A percentile compares a stretch with the other conserved stretches of the same genome.
These are phyloP conservation scores for Myotis daubentonii DNA, from an alignment of 2,797 vertebrate genomes.

Conservation along the genomic window DNA sequence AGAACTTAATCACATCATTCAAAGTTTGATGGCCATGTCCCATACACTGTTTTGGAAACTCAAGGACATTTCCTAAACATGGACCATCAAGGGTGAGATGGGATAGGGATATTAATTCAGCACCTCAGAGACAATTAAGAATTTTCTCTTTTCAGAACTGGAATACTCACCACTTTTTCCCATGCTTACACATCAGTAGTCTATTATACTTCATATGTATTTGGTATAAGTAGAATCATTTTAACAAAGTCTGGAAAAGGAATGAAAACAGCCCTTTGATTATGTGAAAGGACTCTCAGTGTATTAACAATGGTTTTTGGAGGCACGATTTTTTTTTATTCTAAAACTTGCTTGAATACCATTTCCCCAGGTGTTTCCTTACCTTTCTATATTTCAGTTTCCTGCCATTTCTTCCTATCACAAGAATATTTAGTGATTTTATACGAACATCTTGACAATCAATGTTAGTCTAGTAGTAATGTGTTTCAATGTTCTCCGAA, in stretches of 20 bases:
- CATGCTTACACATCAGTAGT: not conserved
- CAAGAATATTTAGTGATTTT: conserved; percentile 42
- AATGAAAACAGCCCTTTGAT: not conserved
- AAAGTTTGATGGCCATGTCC: not conserved
- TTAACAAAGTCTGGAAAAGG: not conserved
- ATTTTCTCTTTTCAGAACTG: not conserved
- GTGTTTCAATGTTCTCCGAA: conserved; percentile 32
- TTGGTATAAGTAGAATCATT: not conserved
- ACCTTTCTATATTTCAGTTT: conserved; percentile 4
- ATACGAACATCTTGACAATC: conserved; percentile 52
- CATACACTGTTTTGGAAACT: not conserved
- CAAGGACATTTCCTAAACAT: not conserved
- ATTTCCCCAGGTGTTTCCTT: not conserved
- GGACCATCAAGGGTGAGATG: not conserved
- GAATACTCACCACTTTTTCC: not conserved
- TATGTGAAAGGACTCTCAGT: not conserved
- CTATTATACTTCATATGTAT: not conserved
- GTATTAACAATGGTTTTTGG: not conserved
- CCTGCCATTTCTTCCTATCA: conserved; percentile 22
- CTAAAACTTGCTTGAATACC: not conserved
- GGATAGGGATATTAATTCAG: not conserved
- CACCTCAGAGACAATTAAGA: not conserved
- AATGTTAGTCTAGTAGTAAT: conserved; percentile 4
- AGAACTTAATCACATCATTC: not conserved
- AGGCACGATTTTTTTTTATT: not conserved